A percentile compares a stretch with the other conserved stretches of the same genome.
phyloP scores from a whole-genome alignment of 1,140 invertebrate species.

The Drosophila fuyamai region DNA sequence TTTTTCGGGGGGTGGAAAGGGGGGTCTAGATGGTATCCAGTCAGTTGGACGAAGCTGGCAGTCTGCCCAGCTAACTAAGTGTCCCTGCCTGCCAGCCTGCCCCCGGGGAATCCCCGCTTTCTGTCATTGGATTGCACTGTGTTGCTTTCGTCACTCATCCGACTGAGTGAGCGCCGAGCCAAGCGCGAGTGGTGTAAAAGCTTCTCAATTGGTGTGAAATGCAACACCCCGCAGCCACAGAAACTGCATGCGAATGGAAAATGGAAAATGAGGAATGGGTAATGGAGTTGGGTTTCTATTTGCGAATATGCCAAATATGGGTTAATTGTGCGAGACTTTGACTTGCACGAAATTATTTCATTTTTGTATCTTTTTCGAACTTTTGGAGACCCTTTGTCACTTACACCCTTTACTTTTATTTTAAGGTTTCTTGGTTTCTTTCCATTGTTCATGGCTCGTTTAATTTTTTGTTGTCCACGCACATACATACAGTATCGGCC shows the following conservation, averaged over 20 bases:
- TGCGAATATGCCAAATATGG: constrained; percentile 65
- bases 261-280: background rate
- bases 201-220: constrained; percentile 78
- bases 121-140: constrained; percentile 45
- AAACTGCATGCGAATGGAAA: constrained; percentile 5
- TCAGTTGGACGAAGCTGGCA: constrained; percentile 43
- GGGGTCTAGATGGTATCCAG: constrained; percentile 15
- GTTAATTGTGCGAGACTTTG: constrained; percentile 77
- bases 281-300: constrained; percentile 50
- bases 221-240: constrained; percentile 63
- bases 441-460: constrained; percentile 19
- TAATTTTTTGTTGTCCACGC: constrained; percentile 29
- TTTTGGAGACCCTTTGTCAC: background rate
- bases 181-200: constrained; percentile 63
- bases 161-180: constrained; percentile 73
- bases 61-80: constrained; percentile 46
- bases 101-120: constrained; percentile 3
- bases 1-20: background rate
- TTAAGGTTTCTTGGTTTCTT: constrained; percentile 14
- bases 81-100: constrained; percentile 34
- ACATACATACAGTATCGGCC: constrained; percentile 12
- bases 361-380: constrained; percentile 29
- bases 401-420: constrained; percentile 2
- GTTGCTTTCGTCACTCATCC: constrained; percentile 77
- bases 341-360: constrained; percentile 69